Evolutionary conservation across 2,888 invertebrate species (phyloP), one percentile per base, ranked within the genome.

Genomic region (Ecdyonurus torrentis): DNA sequence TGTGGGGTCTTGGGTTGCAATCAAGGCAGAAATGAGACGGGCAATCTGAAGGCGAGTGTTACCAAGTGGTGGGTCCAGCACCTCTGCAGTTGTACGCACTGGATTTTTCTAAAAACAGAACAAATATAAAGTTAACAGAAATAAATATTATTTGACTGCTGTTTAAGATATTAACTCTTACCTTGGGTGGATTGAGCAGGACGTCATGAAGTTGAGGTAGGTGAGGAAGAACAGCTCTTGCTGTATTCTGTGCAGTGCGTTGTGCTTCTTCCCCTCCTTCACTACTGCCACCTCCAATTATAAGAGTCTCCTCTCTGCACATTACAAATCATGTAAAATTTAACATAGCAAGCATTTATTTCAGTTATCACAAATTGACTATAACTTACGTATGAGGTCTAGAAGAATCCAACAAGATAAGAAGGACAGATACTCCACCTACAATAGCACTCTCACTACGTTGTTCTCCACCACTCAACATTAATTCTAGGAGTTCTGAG

Each of bases 21-120:
- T 79, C 70, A 93, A 79, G 64, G 86, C 84, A 67, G 88, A 84
- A 71, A 93, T 79, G 68, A 94, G 79, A 72, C 86, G 85, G 65
- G 88, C 84, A 68, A 91, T 84, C 74, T 91, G 87, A 66, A 92
- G 78, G 67, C 92, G 80, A 59, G 87, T 85, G 73, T 84, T 84
- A 64, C 92, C 92, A 70, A 92, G 79, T 25, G 90, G 90, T 66
- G 84, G 84, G 68, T 86, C 81, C 69, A 89, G 74, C 66, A 81
- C 72, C 65, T 89, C 88, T 68, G 82, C 83, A 67, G 85, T 86
- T 68, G 86, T 86, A 70, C 79, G 78, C 70, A 89, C 82, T 62
- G 83, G 74, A 61, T 81, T 77, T 80, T 84, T 85, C 80, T 80
- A 70, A 70, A 67, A 61, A 20, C 37, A 37, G 37, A 60, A 23